Conservation (phyloP, 2,113 vertebrate genomes). For the Cromileptes altivelis region DNA sequence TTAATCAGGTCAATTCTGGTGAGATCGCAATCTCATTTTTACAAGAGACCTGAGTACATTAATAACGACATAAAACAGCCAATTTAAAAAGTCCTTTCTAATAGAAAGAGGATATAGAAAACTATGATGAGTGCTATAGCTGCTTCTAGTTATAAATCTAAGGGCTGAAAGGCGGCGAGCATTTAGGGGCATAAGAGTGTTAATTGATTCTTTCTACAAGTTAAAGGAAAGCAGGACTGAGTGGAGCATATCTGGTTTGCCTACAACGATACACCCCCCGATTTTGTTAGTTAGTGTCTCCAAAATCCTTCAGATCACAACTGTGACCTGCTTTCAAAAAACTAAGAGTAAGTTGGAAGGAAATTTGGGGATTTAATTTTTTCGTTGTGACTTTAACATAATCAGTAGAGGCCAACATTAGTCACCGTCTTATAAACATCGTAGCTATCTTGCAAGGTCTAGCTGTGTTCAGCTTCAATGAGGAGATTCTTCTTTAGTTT, state of each 20-base stretch:
- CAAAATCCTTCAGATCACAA: not conserved
- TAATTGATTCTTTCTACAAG: too few relatives aligned
- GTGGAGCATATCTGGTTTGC: not conserved
- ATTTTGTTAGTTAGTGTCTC: not conserved
- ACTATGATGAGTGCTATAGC: too few relatives aligned
- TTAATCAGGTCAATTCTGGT: too few relatives aligned
- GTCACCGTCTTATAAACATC: not conserved
- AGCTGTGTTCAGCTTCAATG: not conserved
- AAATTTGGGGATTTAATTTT: not conserved
- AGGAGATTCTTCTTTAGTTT: not conserved
- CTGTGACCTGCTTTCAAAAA: not conserved
- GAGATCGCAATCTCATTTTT: too few relatives aligned
- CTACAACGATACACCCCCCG: not conserved
- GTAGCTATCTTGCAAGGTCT: not conserved
- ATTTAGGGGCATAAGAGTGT: too few relatives aligned
- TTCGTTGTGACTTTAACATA: not conserved
- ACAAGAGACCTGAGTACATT: too few relatives aligned
- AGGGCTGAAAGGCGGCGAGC: too few relatives aligned
- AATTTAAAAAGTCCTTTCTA: too few relatives aligned
- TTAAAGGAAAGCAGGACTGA: not conserved
- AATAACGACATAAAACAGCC: too few relatives aligned
- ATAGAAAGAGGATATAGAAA: too few relatives aligned
- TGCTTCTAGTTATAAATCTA: too few relatives aligned
- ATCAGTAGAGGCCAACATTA: not conserved
- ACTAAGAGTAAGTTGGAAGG: not conserved